Evolutionary conservation across 2,888 invertebrate species (phyloP).

Genomic region (Melangyna quadrimaculata): DNA sequence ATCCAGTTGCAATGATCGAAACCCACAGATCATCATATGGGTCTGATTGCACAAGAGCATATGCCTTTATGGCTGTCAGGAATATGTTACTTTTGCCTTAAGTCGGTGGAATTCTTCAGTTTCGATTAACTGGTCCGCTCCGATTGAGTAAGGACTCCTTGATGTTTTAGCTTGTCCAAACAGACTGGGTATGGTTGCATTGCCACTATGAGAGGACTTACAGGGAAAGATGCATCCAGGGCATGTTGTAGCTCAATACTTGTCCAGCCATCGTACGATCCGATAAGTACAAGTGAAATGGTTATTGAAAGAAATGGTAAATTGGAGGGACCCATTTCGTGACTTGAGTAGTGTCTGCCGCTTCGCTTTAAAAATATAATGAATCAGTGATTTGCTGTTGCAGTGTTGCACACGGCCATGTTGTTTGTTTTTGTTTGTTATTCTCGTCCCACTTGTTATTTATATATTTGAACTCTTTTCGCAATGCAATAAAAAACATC

Average conservation of each 20-base stretch:
- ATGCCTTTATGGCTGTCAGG: constrained; percentile 90
- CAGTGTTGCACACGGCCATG: too few relatives aligned
- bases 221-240: constrained; percentile 82
- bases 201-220: constrained; percentile 85
- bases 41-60: constrained; percentile 88
- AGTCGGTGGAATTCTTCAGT: constrained; percentile 89
- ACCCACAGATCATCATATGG: constrained; percentile 90
- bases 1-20: constrained; percentile 90
- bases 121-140: constrained; percentile 85
- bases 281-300: constrained; percentile 14
- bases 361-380: too few relatives aligned
- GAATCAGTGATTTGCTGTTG: too few relatives aligned
- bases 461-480: too few relatives aligned
- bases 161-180: constrained; percentile 85
- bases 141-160: constrained; percentile 83
- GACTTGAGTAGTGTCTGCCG: background rate
- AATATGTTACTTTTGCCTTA: constrained; percentile 86
- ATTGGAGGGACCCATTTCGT: constrained; percentile 14
- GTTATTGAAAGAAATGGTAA: constrained; percentile 21
- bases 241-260: constrained; percentile 87
- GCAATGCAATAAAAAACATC: too few relatives aligned
- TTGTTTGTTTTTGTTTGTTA: too few relatives aligned
- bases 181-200: constrained; percentile 87
- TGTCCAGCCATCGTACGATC: constrained; percentile 86
- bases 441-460: too few relatives aligned